Base-by-base conservation (phyloP, 2,113 vertebrate species). In the Lagopus muta region DNA sequence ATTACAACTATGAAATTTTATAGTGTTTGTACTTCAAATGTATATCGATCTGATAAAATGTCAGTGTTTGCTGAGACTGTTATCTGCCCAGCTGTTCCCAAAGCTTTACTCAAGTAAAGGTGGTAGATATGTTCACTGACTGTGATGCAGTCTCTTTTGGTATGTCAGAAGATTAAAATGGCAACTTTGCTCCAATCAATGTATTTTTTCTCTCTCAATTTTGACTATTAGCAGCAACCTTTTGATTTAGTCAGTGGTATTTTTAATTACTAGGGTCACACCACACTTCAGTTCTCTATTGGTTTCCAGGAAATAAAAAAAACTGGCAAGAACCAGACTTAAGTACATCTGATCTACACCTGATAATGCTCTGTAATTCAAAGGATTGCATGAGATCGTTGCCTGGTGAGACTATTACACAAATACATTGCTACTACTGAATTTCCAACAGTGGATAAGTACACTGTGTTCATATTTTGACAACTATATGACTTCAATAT, bases 11-110 rank as follows among this genome's bases (percentile, higher is more conserved):
- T 21, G 19, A 77, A 43, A 5, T 36, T 13, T 61, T 82, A 64
- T 27, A 0, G 0, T 43, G 27, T 28, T 43, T 34, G 21, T 70
- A 20, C 73, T 86, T 80, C 19, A 88, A 52, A 64, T 6, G 9
- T 15, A 58, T 13, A 3, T 6, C 42, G 61, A 3, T 7, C 58
- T 66, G 30, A 73, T 82, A 66, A 32, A 84, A 84, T 8, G 22
- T 34, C 18, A 73, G 6, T 0, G 0, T 82, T 73, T 50, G 2
- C 67, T 21, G 36, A 85, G 85, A 34, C 16, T 34, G 20, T 71
- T 75, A 48, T 27, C 34, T 76, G 8, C 10, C 12, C 20, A 42
- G 21, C 32, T 64, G 18, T 47, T 82, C 17, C 43, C 60, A 78
- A 74, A 73, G 54, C 15, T 86, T 76, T 57, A 6, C 65, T 45